Conservation (phyloP, 2,797 vertebrate genomes). For the Podarcis lilfordi region DNA sequence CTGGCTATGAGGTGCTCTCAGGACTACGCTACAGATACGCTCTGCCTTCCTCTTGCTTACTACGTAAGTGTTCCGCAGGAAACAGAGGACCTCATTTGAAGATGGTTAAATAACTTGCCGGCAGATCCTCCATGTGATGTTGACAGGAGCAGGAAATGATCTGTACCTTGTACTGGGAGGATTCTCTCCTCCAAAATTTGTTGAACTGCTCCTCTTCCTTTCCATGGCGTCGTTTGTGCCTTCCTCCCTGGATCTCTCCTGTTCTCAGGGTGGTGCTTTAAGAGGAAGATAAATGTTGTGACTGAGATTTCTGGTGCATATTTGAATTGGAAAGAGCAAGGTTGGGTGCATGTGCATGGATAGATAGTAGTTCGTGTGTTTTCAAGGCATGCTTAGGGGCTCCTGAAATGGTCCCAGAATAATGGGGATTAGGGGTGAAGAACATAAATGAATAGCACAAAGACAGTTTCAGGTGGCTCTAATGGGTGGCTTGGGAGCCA, state of each 20-base stretch:
- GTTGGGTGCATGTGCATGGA: no score
- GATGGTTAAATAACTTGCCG: constrained; percentile 61
- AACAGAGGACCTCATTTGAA: constrained; percentile 39
- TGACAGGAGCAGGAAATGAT: constrained; percentile 4
- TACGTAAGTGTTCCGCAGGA: background rate
- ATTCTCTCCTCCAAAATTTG: background rate
- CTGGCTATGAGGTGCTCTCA: background rate
- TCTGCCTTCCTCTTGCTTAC: background rate
- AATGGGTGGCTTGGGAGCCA: no score
- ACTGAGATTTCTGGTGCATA: background rate
- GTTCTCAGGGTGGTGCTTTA: background rate
- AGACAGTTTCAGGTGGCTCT: background rate
- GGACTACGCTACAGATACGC: background rate
- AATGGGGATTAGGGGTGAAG: background rate
- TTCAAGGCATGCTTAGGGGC: background rate
- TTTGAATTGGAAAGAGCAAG: background rate
- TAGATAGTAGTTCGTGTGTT: background rate
- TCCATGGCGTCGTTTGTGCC: background rate
- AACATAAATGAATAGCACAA: background rate
- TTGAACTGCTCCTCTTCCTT: no score
- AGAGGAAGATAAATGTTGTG: background rate
- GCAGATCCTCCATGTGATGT: constrained; percentile 38
- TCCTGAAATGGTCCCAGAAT: background rate
- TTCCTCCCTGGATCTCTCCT: background rate
- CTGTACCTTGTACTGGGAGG: background rate